phyloP scores from a whole-genome alignment of 2,797 vertebrate genomes.

The Sebastes dallii region DNA sequence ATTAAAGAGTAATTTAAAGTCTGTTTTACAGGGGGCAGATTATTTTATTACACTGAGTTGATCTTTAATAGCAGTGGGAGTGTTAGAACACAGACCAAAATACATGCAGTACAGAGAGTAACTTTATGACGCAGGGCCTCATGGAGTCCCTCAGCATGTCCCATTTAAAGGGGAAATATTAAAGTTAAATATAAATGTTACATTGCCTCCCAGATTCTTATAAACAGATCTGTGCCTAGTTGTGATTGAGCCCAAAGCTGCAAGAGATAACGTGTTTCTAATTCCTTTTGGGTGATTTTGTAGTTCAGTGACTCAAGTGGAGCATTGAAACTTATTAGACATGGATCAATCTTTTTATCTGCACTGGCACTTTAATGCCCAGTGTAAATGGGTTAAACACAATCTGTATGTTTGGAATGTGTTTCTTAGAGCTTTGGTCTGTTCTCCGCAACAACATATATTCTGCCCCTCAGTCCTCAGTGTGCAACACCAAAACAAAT shows the following conservation, averaged over 20 bases:
- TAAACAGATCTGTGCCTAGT: background rate
- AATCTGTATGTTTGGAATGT: conserved; percentile 57
- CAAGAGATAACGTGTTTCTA: conserved; percentile 11
- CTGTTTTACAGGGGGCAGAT: background rate
- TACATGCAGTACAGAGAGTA: background rate
- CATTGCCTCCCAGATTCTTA: background rate
- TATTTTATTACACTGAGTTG: background rate
- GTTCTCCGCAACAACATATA: conserved; percentile 11
- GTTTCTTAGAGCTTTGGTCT: conserved; percentile 47
- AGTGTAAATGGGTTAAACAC: conserved; percentile 44
- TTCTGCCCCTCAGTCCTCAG: conserved; percentile 22
- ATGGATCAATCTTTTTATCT: conserved; percentile 48
- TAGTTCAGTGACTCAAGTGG: conserved; percentile 5
- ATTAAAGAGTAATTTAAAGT: conserved; percentile 8
- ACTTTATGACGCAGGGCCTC: background rate
- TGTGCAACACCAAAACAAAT: conserved; percentile 17
- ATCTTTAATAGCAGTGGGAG: conserved; percentile 24
- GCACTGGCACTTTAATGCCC: conserved; percentile 47
- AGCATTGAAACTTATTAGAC: conserved; percentile 13
- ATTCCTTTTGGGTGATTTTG: background rate
- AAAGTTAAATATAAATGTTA: background rate
- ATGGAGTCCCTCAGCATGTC: background rate
- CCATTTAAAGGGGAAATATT: conserved; percentile 12
- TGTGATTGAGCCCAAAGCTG: conserved; percentile 5
- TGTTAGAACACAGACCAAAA: conserved; percentile 27